These are phyloP conservation scores for Hippocampus mohnikei DNA, from an alignment of 2,113 vertebrate species.

Conservation along the genomic window DNA sequence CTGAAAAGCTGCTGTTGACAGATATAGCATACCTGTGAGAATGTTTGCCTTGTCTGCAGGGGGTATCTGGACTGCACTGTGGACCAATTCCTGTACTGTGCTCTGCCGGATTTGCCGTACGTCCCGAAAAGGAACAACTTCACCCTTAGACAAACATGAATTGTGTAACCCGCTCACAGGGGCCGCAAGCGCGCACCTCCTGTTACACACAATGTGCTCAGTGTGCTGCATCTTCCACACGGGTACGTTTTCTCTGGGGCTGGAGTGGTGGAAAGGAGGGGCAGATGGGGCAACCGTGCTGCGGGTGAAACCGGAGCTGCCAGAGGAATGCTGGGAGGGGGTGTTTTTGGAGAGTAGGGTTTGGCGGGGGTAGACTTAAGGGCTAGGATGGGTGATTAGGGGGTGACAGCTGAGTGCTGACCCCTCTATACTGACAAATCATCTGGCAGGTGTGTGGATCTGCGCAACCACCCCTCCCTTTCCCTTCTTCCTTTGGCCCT, in stretches of 20 bases:
- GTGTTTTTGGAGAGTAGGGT: slow-evolving; percentile 61
- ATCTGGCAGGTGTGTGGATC: slow-evolving; percentile 76
- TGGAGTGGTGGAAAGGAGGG: slow-evolving; percentile 55
- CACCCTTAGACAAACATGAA: slow-evolving; percentile 50
- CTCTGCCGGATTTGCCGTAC: slow-evolving; percentile 7
- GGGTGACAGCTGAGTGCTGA: slow-evolving; percentile 81
- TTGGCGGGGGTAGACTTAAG: slow-evolving; percentile 53
- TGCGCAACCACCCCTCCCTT: slow-evolving; percentile 22
- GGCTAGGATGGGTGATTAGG: slow-evolving; percentile 76
- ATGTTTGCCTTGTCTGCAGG: slow-evolving; percentile 63
- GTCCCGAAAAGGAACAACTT: slow-evolving; percentile 39
- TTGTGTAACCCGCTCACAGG: slow-evolving; percentile 25
- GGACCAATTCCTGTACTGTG: slow-evolving; percentile 41
- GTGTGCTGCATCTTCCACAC: slow-evolving; percentile 56
- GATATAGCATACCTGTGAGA: slow-evolving; percentile 76
- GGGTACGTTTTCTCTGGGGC: slow-evolving; percentile 62
- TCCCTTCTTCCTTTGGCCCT: slow-evolving; percentile 24
- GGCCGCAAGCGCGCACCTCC: slow-evolving; percentile 29
- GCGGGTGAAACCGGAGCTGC: slow-evolving; percentile 71
- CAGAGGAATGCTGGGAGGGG: slow-evolving; percentile 66
- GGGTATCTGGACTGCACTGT: slow-evolving; percentile 44
- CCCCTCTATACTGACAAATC: slow-evolving; percentile 82
- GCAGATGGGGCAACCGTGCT: slow-evolving; percentile 69
- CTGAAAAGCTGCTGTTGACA: slow-evolving; percentile 67
- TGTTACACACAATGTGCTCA: slow-evolving; percentile 51